Evolutionary conservation across 2,888 invertebrate genomes (phyloP), one percentile per base, ranked within the genome.

Genomic region (Poecilus cupreus): DNA sequence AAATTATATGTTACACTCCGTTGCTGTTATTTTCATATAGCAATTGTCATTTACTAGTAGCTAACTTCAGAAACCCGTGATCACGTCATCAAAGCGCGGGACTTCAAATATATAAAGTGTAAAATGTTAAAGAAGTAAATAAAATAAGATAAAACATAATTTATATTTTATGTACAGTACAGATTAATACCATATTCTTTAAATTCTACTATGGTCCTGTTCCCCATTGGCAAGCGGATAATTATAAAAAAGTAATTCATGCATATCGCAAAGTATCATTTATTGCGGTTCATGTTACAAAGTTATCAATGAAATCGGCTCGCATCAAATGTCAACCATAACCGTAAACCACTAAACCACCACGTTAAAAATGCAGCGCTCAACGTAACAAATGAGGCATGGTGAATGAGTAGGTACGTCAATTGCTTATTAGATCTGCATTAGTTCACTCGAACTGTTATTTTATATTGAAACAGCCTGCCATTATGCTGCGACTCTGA

Each of bases 251-350:
- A n/a, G n/a, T 22, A 54, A 32, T 60, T 26, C 60, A 26, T 60
- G 11, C 60, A 60, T 60, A 32, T 32, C 32, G 43, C n/a, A 10
- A 26, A 60, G 60, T 60, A 68, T 68, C 64, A 18, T 32, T 68
- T 60, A 60, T 37, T 68, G 8, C 18, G 16, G 37, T 37, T 68
- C 64, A 37, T 13, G 18, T 68, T 68, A 37, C 64, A 68, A 16
- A 32, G 8, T 68, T 68, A 68, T 68, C 64, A 37, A 68, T 68
- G 32, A 68, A 26, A 68, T 68, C 37, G 13, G 13, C 32, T 6
- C 8, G 64, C 64, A 68, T 68, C 64, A 37, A 18, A 68, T 60
- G 60, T 60, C 60, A 68, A 18, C 64, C 60, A 60, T 60, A 60
- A 60, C 60, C 54, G 22, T 54, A 54, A 54, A 54, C 54, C 54